Conservation (phyloP, 2,888 invertebrate species). For the Leptopterna dolabrata region DNA sequence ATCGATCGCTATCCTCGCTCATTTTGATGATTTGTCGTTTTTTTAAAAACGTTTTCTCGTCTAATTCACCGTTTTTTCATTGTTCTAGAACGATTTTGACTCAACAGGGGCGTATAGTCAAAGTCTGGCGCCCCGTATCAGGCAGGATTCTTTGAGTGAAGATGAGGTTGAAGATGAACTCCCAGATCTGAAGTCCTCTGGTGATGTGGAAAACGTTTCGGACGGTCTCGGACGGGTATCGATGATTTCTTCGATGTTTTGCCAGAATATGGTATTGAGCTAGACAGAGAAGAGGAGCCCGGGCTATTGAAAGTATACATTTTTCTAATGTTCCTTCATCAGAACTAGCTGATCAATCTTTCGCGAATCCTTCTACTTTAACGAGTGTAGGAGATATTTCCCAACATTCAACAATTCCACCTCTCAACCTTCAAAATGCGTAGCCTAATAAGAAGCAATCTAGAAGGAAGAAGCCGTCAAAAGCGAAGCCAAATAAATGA, state of each 20-base stretch:
- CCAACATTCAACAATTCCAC: too few relatives aligned
- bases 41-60: neutral
- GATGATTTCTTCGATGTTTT: neutral
- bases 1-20: neutral
- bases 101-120: too few relatives aligned
- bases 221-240: neutral
- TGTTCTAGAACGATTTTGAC: neutral
- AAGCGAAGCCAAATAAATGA: too few relatives aligned
- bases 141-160: too few relatives aligned
- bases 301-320: neutral
- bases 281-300: neutral
- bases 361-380: neutral
- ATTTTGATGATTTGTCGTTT: neutral
- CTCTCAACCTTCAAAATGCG: too few relatives aligned
- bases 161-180: neutral
- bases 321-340: neutral
- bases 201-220: neutral
- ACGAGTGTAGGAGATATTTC: neutral
- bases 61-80: neutral
- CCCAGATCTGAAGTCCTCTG: too few relatives aligned
- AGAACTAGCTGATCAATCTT: neutral
- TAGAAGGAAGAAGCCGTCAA: too few relatives aligned
- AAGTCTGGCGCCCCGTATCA: neutral
- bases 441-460: too few relatives aligned
- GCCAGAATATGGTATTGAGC: neutral